These are phyloP conservation scores for Napeogenes inachia DNA, from an alignment of 2,888 invertebrate species.

Conservation along the genomic window DNA sequence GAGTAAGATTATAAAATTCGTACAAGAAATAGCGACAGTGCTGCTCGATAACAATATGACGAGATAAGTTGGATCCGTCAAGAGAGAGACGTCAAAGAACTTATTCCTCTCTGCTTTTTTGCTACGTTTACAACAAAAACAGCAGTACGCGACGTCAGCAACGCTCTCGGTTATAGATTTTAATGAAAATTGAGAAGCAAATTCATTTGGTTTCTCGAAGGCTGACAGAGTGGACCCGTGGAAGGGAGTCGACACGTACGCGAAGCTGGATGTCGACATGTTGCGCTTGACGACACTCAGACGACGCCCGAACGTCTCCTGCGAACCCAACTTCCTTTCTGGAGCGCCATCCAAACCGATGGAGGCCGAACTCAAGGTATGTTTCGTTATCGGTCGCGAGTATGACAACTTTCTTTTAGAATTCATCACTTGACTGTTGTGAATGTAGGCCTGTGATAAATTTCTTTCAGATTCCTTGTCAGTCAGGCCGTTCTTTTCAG, in stretches of 20 bases:
- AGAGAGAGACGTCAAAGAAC: constrained; percentile 84
- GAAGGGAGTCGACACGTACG: constrained; percentile 89
- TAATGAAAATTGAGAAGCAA: constrained; percentile 86
- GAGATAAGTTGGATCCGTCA: constrained; percentile 87
- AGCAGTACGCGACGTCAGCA: constrained; percentile 65
- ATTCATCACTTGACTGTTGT: constrained; percentile 47
- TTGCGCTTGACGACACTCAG: constrained; percentile 74
- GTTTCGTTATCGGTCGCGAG: constrained; percentile 53
- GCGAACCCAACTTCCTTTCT: constrained; percentile 69
- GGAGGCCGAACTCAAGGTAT: constrained; percentile 77
- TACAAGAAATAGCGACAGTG: constrained; percentile 91
- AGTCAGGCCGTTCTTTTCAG: constrained; percentile 35
- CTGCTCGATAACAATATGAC: constrained; percentile 89
- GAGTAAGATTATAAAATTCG: constrained; percentile 90
- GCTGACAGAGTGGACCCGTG: constrained; percentile 89
- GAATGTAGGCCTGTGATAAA: constrained; percentile 35
- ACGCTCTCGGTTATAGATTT: constrained; percentile 81
- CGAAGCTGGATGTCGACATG: constrained; percentile 88
- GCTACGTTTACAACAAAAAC: constrained; percentile 64
- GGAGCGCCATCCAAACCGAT: constrained; percentile 71
- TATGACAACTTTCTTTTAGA: constrained; percentile 63
- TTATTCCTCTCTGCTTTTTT: constrained; percentile 67
- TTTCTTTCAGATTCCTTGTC: constrained; percentile 37
- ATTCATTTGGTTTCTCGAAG: constrained; percentile 85
- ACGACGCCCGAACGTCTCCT: constrained; percentile 56